A percentile compares a stretch with the other conserved stretches of the same genome.
Evolutionary conservation across 2,797 vertebrate genomes (phyloP).

Genomic region (Euphonia xanthogaster): DNA sequence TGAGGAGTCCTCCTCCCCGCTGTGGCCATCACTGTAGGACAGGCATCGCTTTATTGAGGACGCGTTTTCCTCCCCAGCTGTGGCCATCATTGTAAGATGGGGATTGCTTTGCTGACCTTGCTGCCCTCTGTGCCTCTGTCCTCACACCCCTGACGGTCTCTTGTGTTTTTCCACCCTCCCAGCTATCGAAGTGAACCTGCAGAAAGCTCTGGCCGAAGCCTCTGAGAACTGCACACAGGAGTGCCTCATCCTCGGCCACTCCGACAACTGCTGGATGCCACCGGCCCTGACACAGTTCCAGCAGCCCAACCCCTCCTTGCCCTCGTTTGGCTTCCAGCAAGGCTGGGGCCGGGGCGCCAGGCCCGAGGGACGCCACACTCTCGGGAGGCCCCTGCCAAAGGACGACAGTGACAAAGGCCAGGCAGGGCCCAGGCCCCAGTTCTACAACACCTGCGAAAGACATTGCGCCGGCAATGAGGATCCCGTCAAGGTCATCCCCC

Average conservation of each 20-base stretch:
- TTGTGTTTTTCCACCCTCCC: conserved; percentile 11
- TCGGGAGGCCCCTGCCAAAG: conserved; percentile 87
- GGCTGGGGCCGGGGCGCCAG: conserved; percentile 82
- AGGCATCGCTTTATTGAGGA: neutral
- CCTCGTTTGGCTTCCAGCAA: conserved; percentile 86
- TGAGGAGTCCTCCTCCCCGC: neutral
- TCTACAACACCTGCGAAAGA: conserved; percentile 94
- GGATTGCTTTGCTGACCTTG: neutral
- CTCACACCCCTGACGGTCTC: neutral
- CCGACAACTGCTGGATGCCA: conserved; percentile 99
- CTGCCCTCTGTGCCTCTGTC: rapidly evolving
- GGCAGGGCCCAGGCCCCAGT: conserved; percentile 81
- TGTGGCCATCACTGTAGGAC: neutral
- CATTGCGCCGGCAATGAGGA: conserved; percentile 86
- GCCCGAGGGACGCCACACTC: conserved; percentile 84
- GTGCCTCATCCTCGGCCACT: conserved; percentile 96
- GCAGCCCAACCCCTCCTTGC: conserved; percentile 76
- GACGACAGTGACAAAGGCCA: conserved; percentile 85
- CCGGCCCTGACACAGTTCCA: conserved; percentile 87
- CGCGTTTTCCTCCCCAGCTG: neutral
- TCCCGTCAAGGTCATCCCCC: conserved; percentile 89
- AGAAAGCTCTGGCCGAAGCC: conserved; percentile 92
- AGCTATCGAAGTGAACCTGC: conserved; percentile 94
- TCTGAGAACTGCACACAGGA: conserved; percentile 98
- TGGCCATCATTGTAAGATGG: rapidly evolving